Evolutionary conservation across 37 sponge, comb jelly and placozoan species (phyloP).

Genomic region (Haliclona indistincta): DNA sequence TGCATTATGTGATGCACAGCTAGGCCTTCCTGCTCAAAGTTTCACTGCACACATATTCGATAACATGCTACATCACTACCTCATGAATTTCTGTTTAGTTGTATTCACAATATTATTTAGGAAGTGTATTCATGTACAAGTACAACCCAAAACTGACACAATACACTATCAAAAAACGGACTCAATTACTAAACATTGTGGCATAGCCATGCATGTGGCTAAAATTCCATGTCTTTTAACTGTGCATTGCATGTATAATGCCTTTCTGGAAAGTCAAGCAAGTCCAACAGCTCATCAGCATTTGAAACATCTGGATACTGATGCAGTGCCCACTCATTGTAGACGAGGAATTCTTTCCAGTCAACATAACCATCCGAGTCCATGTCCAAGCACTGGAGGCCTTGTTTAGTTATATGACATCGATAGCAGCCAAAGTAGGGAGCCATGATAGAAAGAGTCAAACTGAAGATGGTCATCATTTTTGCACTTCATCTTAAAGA

Average conservation of each 20-base stretch:
- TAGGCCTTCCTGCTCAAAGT: no score
- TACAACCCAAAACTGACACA: no score
- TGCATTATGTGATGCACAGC: no score
- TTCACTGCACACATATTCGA: no score
- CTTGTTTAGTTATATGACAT: constrained; percentile 58
- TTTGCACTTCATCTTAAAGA: constrained; percentile 26
- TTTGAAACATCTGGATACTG: constrained; percentile 64
- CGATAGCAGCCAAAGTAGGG: constrained; percentile 91
- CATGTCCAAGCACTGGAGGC: constrained; percentile 80
- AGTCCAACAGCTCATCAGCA: constrained; percentile 53
- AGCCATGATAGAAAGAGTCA: constrained; percentile 86
- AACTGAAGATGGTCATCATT: constrained; percentile 65
- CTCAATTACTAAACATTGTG: no score
- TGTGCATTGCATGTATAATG: constrained; percentile 79
- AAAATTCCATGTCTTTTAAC: constrained; percentile 61
- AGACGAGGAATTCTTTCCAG: constrained; percentile 84
- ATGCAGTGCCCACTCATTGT: constrained; percentile 80
- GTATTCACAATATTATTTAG: no score
- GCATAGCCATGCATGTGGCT: no score
- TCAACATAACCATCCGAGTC: constrained; percentile 77
- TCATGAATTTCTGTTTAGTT: no score
- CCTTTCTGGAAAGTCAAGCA: constrained; percentile 79
- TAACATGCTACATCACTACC: no score
- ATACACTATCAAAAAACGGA: no score
- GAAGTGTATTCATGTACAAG: no score